Conservation (phyloP, 2,797 vertebrate genomes). For the Ptychobarbus kaznakovi region DNA sequence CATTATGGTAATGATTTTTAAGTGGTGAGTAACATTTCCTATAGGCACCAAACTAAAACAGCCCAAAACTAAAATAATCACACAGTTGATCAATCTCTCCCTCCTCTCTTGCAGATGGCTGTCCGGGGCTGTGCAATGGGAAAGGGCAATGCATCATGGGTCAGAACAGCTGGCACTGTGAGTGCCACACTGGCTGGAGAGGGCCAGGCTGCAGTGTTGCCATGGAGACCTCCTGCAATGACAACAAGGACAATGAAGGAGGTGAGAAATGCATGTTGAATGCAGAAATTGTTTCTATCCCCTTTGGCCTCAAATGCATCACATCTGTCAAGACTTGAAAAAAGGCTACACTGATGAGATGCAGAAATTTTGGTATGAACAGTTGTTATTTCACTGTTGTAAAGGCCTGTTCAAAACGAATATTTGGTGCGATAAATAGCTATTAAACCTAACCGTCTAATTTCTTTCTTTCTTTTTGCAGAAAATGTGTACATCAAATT, state of each 20-base stretch:
- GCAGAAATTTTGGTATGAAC: not conserved
- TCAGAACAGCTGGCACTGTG: constrained; percentile 92
- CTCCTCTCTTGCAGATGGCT: constrained; percentile 81
- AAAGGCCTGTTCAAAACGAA: not conserved
- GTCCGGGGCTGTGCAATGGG: constrained; percentile 87
- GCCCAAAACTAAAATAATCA: constrained; percentile 29
- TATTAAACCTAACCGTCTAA: too few relatives aligned
- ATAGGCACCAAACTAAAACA: constrained; percentile 25
- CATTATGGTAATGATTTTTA: constrained; percentile 5
- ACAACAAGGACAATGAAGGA: constrained; percentile 93
- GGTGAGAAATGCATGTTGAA: constrained; percentile 75
- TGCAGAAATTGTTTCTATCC: not conserved
- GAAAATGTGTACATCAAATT: too few relatives aligned
- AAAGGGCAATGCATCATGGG: constrained; percentile 90
- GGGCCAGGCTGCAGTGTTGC: constrained; percentile 89
- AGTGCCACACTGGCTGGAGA: constrained; percentile 91
- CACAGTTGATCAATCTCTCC: constrained; percentile 1
- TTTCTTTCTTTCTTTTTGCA: too few relatives aligned
- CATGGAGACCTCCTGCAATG: constrained; percentile 90
- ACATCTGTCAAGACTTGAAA: not conserved
- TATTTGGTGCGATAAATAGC: not conserved
- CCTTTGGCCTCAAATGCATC: not conserved
- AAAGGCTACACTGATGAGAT: not conserved
- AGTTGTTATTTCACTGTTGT: not conserved
- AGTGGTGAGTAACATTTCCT: constrained; percentile 24